Evolutionary conservation across 2,797 vertebrate species (phyloP).

Genomic region (Tolypeutes matacus): DNA sequence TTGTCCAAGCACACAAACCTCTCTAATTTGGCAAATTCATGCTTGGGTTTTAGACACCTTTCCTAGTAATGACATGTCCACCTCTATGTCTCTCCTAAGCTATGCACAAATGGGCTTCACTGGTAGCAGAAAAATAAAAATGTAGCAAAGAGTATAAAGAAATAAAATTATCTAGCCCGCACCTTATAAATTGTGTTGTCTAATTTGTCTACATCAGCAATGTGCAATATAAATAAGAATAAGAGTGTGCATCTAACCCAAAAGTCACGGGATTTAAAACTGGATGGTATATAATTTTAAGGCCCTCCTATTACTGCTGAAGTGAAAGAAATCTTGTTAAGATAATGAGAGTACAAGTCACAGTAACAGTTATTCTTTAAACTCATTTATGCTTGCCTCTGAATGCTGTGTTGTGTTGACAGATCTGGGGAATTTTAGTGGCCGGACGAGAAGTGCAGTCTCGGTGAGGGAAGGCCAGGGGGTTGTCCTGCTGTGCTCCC

Average conservation of each 20-base stretch:
- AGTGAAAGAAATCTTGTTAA: constrained; percentile 56
- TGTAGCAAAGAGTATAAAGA: constrained; percentile 58
- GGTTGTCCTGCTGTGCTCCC: constrained; percentile 97
- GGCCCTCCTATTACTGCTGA: background rate
- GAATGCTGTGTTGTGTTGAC: constrained; percentile 84
- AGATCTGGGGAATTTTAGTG: constrained; percentile 96
- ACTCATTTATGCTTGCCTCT: constrained; percentile 61
- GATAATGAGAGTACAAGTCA: constrained; percentile 36
- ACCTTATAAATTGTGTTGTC: constrained; percentile 31
- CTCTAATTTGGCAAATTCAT: constrained; percentile 30
- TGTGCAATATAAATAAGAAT: constrained; percentile 36
- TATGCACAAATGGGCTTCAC: background rate
- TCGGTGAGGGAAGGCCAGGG: constrained; percentile 98
- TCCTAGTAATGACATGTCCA: background rate
- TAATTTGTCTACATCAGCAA: background rate
- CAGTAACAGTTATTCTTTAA: background rate
- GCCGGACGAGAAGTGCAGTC: constrained; percentile 94
- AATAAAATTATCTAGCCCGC: constrained; percentile 61
- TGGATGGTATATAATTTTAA: constrained; percentile 67
- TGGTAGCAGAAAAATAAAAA: background rate
- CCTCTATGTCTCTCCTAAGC: constrained; percentile 17
- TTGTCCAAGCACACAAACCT: background rate
- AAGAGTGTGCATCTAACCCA: constrained; percentile 5
- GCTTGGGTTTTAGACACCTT: background rate
- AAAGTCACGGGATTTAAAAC: constrained; percentile 48